Evolutionary conservation across 1,140 invertebrate genomes (phyloP).

Genomic region (Megalonaias nervosa): DNA sequence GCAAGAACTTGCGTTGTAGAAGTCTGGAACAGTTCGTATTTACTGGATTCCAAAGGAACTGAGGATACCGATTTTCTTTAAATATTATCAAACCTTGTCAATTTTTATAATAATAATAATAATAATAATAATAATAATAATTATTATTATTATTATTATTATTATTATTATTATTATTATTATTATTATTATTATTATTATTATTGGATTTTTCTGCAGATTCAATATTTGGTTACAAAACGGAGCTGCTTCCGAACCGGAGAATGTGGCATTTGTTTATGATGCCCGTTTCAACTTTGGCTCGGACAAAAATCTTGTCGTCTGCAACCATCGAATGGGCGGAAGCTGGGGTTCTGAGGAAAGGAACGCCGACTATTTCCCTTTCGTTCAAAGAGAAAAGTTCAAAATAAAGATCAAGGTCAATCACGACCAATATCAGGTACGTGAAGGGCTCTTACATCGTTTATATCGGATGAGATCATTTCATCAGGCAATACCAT

Average conservation of each 20-base stretch:
- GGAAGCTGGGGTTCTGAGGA: conserved; percentile 84
- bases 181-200: too few species aligned
- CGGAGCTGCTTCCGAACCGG: conserved; percentile 27
- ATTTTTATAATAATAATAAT: too few species aligned
- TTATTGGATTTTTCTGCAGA: conserved; percentile 24
- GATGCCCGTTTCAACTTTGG: conserved; percentile 48
- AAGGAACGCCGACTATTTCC: conserved; percentile 76
- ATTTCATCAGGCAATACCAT: too few species aligned
- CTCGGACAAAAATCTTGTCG: conserved; percentile 70
- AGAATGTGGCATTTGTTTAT: conserved; percentile 45
- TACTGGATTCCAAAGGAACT: too few species aligned
- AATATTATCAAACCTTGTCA: too few species aligned
- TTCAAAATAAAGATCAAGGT: conserved; percentile 76
- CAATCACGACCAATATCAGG: conserved; percentile 71
- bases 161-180: too few species aligned
- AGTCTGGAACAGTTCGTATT: too few species aligned
- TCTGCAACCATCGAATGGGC: conserved; percentile 81
- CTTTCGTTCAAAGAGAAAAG: conserved; percentile 79
- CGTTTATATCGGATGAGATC: too few species aligned
- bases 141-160: too few species aligned
- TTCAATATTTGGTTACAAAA: conserved; percentile 40
- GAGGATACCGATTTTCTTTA: too few species aligned
- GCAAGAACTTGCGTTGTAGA: too few species aligned
- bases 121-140: too few species aligned
- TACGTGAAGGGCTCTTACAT: conserved; percentile 39